Evolutionary conservation across 2,888 invertebrate species (phyloP).

Genomic region (Ceratothoa steindachneri): DNA sequence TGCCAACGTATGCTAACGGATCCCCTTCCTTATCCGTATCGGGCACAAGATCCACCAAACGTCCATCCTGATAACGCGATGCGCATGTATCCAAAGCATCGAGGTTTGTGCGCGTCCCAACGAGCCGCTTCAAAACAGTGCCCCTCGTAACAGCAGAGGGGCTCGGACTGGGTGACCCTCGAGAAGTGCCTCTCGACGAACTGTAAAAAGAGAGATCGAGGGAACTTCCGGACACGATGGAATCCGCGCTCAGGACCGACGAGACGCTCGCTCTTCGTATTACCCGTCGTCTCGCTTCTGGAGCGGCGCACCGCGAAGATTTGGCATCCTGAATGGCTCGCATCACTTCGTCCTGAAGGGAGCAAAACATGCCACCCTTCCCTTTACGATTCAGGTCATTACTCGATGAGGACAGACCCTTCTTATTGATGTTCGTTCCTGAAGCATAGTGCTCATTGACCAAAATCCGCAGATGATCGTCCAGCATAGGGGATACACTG

Average conservation of each 20-base stretch:
- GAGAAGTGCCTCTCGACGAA: constrained; percentile 7
- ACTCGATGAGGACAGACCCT: background rate
- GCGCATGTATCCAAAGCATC: background rate
- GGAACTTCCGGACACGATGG: constrained; percentile 25
- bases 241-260: constrained; percentile 26
- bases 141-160: background rate
- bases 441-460: background rate
- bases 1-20: background rate
- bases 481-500: background rate
- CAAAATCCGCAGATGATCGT: background rate
- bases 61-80: too few species aligned
- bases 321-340: constrained; percentile 39
- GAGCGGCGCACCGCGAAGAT: constrained; percentile 14
- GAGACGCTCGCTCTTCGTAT: constrained; percentile 32
- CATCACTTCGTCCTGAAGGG: constrained; percentile 38
- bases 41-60: background rate
- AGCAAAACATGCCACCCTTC: constrained; percentile 33
- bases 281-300: background rate
- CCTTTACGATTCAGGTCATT: constrained; percentile 11
- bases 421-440: background rate
- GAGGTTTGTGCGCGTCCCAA: background rate
- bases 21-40: background rate
- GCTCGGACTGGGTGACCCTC: constrained; percentile 7
- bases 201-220: constrained; percentile 12
- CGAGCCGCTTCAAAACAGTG: background rate